phyloP scores from a whole-genome alignment of 2,888 invertebrate species.

The Tortricodes alternella region DNA sequence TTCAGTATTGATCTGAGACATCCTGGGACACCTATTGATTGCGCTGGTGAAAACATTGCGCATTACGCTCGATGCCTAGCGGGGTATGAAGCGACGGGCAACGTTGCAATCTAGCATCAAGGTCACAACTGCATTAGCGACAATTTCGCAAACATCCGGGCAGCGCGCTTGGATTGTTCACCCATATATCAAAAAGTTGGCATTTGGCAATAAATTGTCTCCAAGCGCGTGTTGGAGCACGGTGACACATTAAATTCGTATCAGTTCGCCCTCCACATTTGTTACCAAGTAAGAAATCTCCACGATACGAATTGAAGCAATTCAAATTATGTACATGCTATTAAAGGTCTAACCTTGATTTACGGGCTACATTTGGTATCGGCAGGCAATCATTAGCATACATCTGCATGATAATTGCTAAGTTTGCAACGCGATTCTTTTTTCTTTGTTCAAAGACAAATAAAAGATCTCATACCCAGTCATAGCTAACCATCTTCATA shows the following conservation, averaged over 20 bases:
- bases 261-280: neutral
- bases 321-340: too few relatives aligned
- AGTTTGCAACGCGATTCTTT: neutral
- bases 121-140: conserved; percentile 20
- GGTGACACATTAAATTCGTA: conserved; percentile 1
- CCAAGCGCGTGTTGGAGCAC: neutral
- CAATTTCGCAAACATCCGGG: conserved; percentile 14
- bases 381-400: too few relatives aligned
- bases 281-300: neutral
- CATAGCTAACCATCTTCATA: too few relatives aligned
- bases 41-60: neutral
- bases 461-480: too few relatives aligned
- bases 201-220: neutral
- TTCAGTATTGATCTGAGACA: conserved; percentile 16
- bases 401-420: conserved; percentile 6
- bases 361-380: too few relatives aligned
- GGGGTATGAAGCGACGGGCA: neutral
- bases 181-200: conserved; percentile 10
- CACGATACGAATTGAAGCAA: neutral
- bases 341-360: neutral
- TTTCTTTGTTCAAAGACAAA: too few relatives aligned
- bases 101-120: neutral
- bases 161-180: neutral
- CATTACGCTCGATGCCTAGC: neutral
- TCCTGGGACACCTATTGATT: conserved; percentile 1